Percentiles rank a stretch among this genome's conserved stretches.
These are phyloP conservation scores for Tromatobia lineatoria DNA, from an alignment of 2,888 invertebrate genomes.

Conservation along the genomic window DNA sequence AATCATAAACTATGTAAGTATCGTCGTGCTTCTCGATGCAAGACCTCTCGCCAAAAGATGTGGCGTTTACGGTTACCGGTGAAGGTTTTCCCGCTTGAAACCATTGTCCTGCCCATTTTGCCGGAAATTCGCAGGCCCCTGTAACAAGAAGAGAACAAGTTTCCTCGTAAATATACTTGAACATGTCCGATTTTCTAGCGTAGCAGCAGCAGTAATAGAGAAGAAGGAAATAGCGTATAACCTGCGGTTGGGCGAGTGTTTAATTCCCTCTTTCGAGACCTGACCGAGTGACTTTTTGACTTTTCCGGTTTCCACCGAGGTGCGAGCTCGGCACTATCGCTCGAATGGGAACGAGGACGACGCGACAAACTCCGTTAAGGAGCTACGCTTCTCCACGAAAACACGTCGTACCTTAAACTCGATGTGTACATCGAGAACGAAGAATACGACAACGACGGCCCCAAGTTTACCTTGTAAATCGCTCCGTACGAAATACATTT, in stretches of 20 bases:
- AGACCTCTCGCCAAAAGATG: constrained; percentile 88
- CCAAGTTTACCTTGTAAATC: constrained; percentile 71
- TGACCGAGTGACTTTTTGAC: constrained; percentile 54
- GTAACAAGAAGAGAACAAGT: constrained; percentile 83
- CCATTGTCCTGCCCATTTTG: constrained; percentile 91
- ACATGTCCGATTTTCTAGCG: constrained; percentile 33
- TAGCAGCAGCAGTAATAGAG: constrained; percentile 25
- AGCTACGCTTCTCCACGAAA: constrained; percentile 63
- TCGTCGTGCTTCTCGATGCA: constrained; percentile 90
- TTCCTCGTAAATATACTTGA: constrained; percentile 67
- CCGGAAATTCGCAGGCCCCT: constrained; percentile 90
- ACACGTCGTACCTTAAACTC: constrained; percentile 49
- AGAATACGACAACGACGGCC: constrained; percentile 48
- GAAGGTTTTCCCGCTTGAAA: constrained; percentile 89
- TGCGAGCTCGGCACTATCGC: constrained; percentile 37
- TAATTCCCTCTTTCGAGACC: constrained; percentile 55
- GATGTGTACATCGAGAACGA: constrained; percentile 38
- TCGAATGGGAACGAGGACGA: constrained; percentile 63
- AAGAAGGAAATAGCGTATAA: constrained; percentile 33
- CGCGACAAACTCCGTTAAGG: constrained; percentile 71
- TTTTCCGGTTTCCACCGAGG: constrained; percentile 17
- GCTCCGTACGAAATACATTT: constrained; percentile 63
- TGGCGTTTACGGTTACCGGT: constrained; percentile 82
- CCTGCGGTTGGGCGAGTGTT: constrained; percentile 32
- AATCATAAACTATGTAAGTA: constrained; percentile 85